Evolutionary conservation across 1,140 invertebrate species (phyloP), one percentile per base, ranked within the genome.

Genomic region (Amphibalanus amphitrite): DNA sequence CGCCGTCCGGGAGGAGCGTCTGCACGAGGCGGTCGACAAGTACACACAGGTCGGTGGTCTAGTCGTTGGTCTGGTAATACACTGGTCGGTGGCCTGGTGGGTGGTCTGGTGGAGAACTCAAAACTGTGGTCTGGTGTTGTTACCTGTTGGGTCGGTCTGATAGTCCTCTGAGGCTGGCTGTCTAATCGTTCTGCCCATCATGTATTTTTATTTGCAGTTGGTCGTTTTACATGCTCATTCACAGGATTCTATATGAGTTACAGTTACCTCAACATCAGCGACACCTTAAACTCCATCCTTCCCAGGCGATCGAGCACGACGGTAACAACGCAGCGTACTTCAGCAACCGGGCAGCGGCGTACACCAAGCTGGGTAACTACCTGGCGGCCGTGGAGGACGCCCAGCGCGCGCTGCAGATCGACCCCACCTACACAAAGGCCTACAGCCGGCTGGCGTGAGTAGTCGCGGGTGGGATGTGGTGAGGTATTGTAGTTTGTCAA

Each of bases 401-500:
- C 79, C 87, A 90, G 75, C 87, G 86, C 69, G 94, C 96, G 13
- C 82, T 98, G 65, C 83, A 87, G 64, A 87, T 98, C 74, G 92
- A 98, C 81, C 88, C 90, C 0, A 85, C 86, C 47, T 98, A 98
- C 79, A 89, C 91, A 73, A 97, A 98, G 83, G 95, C 95, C 3
- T 96, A 96, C 83, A 91, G 93, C 10, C 85, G 95, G 76, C 85
- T 97, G 79, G 93, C 89, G 85, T 86, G 81, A 79, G 78, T 79
- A 65, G 76, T 74, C 10, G 47, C n/a, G n/a, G n/a, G n/a, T n/a
- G n/a, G n/a, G n/a, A n/a, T n/a, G n/a, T n/a, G n/a, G n/a, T n/a
- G n/a, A n/a, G n/a, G n/a, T n/a, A n/a, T n/a, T n/a, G n/a, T n/a
- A n/a, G n/a, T n/a, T n/a, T n/a, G n/a, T n/a, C n/a, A n/a, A n/a